phyloP scores from a whole-genome alignment of 2,888 invertebrate genomes.

The Celastrina argiolus region DNA sequence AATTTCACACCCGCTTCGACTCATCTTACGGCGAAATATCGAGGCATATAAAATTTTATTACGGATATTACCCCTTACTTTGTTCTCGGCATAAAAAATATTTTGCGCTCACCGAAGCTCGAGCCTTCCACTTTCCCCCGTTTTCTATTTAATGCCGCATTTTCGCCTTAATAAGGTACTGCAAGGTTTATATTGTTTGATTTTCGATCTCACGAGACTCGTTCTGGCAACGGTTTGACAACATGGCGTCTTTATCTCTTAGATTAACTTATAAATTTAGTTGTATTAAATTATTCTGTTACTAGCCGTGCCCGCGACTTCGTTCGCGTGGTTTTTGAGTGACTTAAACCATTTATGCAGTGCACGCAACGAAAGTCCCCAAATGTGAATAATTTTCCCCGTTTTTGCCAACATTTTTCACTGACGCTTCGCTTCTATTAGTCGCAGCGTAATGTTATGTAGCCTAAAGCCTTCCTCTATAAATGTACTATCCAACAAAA shows the following conservation, averaged over 20 bases:
- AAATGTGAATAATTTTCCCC: too few species aligned
- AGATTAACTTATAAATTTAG: not conserved
- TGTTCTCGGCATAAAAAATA: constrained; percentile 66
- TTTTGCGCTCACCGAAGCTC: constrained; percentile 51
- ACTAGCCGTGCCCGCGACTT: too few species aligned
- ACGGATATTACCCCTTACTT: constrained; percentile 64
- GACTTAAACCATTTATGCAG: too few species aligned
- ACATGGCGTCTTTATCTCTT: constrained; percentile 35
- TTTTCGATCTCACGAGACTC: constrained; percentile 66
- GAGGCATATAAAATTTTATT: constrained; percentile 76
- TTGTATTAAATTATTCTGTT: constrained; percentile 31
- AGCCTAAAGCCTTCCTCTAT: too few species aligned
- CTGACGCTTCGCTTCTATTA: too few species aligned
- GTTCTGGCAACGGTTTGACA: constrained; percentile 56
- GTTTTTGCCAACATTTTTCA: too few species aligned
- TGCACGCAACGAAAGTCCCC: too few species aligned
- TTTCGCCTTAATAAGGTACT: constrained; percentile 71
- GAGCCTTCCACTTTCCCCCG: constrained; percentile 51
- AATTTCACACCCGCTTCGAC: constrained; percentile 71
- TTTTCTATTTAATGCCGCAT: constrained; percentile 70
- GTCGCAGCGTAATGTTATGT: too few species aligned
- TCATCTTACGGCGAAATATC: constrained; percentile 73
- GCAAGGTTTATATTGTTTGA: constrained; percentile 72
- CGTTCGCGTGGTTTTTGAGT: too few species aligned
- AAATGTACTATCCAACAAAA: too few species aligned